These are phyloP conservation scores for Pantelozetes paolii DNA, from an alignment of 2,888 invertebrate species.

Conservation along the genomic window DNA sequence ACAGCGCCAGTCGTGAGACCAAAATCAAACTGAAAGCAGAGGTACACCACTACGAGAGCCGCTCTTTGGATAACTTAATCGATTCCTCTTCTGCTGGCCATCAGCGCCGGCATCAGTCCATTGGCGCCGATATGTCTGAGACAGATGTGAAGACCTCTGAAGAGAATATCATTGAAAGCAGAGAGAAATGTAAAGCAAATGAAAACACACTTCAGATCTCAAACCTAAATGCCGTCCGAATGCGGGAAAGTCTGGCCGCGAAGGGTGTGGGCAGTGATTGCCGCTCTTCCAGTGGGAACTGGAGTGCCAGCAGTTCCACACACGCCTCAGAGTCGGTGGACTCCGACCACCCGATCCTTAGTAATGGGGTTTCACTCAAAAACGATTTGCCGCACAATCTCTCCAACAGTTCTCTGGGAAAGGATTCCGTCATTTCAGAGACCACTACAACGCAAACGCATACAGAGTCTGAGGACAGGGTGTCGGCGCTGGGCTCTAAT, in stretches of 20 bases:
- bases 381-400: conserved; percentile 26
- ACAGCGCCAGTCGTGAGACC: not conserved
- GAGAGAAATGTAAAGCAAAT: conserved; percentile 41
- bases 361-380: conserved; percentile 54
- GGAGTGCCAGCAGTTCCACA: conserved; percentile 74
- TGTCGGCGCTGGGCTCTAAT: not conserved
- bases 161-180: too few species aligned
- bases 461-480: not conserved
- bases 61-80: conserved; percentile 22
- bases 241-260: conserved; percentile 59
- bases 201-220: conserved; percentile 48
- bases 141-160: too few species aligned
- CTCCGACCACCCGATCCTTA: conserved; percentile 53
- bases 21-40: conserved; percentile 39
- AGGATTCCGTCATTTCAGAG: conserved; percentile 52
- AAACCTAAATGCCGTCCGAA: conserved; percentile 62
- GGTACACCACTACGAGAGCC: conserved; percentile 35
- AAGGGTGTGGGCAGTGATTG: conserved; percentile 47
- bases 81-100: not conserved
- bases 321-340: conserved; percentile 58
- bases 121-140: conserved; percentile 17
- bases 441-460: conserved; percentile 25
- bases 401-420: conserved; percentile 53
- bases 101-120: not conserved
- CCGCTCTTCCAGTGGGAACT: conserved; percentile 86